Conservation (phyloP, 2,113 vertebrate genomes). For the Brachypodius melanocephalos region DNA sequence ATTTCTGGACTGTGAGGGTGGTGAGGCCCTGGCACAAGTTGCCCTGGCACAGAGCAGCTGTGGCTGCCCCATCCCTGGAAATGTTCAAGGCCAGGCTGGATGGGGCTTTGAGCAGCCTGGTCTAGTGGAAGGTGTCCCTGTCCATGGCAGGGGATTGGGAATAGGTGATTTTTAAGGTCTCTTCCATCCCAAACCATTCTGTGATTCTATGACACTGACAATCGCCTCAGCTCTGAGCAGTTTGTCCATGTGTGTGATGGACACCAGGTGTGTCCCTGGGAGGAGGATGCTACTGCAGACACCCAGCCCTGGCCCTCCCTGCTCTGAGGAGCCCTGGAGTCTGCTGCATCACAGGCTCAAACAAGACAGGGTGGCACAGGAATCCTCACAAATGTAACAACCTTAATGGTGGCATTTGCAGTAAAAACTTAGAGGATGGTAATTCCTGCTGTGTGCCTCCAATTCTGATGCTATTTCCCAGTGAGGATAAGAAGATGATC, state of each 20-base stretch:
- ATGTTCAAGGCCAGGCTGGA: background rate
- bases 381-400: background rate
- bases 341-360: background rate
- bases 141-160: background rate
- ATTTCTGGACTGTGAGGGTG: background rate
- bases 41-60: background rate
- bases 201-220: background rate
- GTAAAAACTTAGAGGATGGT: background rate
- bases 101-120: fast-evolving
- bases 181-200: background rate
- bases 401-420: background rate
- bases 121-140: background rate
- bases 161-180: background rate
- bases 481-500: background rate
- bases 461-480: background rate
- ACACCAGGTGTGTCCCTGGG: background rate
- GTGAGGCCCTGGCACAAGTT: background rate
- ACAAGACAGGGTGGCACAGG: background rate
- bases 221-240: background rate
- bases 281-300: background rate
- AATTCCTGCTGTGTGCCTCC: background rate
- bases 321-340: fast-evolving
- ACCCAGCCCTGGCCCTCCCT: background rate
- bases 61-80: background rate
- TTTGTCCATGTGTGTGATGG: background rate